Conservation (phyloP, 2,113 vertebrate species). For the Panthera uncia region DNA sequence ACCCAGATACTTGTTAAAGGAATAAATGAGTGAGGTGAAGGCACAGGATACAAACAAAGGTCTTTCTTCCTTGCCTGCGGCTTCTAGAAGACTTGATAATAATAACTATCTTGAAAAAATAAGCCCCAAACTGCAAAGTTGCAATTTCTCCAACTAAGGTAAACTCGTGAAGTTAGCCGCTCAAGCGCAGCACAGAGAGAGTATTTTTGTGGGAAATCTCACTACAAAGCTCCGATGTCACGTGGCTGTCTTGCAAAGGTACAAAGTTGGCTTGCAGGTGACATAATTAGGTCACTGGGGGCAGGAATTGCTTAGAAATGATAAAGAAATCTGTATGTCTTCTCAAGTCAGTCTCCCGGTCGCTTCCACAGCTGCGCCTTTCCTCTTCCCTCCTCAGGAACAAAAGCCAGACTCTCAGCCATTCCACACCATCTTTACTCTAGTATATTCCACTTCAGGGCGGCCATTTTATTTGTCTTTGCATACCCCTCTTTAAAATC, state of each 20-base stretch:
- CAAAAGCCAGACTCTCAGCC: slow-evolving; percentile 27
- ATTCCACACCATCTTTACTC: background rate
- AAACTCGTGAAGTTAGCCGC: slow-evolving; percentile 75
- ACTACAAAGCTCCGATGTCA: slow-evolving; percentile 73
- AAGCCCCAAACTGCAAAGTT: background rate
- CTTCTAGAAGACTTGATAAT: slow-evolving; percentile 43
- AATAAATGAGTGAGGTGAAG: background rate
- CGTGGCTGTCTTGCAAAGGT: slow-evolving; percentile 70
- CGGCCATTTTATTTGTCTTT: background rate
- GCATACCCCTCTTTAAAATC: background rate
- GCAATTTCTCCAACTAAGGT: slow-evolving; percentile 38
- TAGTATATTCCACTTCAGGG: background rate
- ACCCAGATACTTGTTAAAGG: background rate
- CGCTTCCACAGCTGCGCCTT: slow-evolving; percentile 43
- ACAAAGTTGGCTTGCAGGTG: slow-evolving; percentile 83
- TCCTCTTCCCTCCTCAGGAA: slow-evolving; percentile 47
- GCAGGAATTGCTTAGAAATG: slow-evolving; percentile 81
- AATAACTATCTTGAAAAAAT: background rate
- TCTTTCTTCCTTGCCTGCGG: slow-evolving; percentile 59
- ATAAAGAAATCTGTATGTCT: slow-evolving; percentile 61
- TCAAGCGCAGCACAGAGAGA: slow-evolving; percentile 40
- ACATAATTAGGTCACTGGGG: slow-evolving; percentile 91
- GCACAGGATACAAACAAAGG: slow-evolving; percentile 70
- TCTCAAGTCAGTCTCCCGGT: slow-evolving; percentile 58
- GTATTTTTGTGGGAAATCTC: slow-evolving; percentile 62